These are phyloP conservation scores for Sturnus vulgaris DNA, from an alignment of 2,113 vertebrate species.

Conservation along the genomic window DNA sequence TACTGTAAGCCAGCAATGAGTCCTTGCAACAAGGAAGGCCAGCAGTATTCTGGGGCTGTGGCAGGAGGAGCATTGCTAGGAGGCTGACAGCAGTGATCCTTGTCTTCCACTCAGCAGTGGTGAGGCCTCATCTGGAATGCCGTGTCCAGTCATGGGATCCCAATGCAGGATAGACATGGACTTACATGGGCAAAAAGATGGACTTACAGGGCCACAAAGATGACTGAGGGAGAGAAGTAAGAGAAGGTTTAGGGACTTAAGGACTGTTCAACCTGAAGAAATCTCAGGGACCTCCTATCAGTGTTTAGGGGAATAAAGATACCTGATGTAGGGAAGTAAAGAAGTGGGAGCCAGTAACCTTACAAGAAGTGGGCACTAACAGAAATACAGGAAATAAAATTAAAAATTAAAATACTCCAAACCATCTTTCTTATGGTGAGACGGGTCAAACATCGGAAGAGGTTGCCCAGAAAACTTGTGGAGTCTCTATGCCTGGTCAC, in stretches of 20 bases:
- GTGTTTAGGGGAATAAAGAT: neutral
- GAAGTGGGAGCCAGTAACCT: neutral
- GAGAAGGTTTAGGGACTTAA: neutral
- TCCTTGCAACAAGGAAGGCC: neutral
- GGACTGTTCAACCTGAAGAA: neutral
- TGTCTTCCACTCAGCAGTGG: neutral
- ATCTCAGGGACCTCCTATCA: neutral
- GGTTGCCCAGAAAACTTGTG: neutral
- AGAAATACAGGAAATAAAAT: neutral
- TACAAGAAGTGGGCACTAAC: neutral
- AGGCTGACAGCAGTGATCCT: neutral
- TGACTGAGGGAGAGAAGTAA: neutral
- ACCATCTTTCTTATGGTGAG: neutral
- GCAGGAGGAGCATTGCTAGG: neutral
- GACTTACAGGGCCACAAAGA: neutral
- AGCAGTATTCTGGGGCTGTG: neutral
- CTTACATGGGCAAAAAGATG: neutral
- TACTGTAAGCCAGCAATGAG: neutral
- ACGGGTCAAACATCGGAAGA: neutral
- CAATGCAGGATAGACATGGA: neutral
- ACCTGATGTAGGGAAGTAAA: neutral
- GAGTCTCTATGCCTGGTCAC: neutral
- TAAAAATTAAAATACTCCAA: neutral
- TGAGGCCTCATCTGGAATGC: neutral
- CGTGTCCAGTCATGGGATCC: neutral